Evolutionary conservation across 2,797 vertebrate genomes (phyloP), one percentile per base, ranked within the genome.

Genomic region (Aulostomus chinensis): DNA sequence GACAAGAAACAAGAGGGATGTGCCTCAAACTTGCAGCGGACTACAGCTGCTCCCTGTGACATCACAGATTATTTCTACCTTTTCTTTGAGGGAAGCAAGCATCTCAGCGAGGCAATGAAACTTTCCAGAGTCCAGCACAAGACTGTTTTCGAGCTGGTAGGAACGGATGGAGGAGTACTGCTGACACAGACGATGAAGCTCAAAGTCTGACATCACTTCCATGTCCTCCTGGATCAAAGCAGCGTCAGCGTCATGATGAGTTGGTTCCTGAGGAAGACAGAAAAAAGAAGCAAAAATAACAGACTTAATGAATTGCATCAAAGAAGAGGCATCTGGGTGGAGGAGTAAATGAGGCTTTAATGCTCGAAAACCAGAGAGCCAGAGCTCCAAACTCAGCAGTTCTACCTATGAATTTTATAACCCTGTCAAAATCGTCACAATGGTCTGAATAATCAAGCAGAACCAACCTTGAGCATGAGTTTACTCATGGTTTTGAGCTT

Each of bases 151-250:
- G 63, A 99, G 92, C 50, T 88, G 92, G 85, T 93, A 96, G 14
- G 80, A 84, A 68, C 65, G 63, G 70, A 99, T 80, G 34, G 91
- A 90, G 26, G 82, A 80, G 81, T 96, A 98, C 35, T 95, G 92
- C 79, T 94, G 91, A 76, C 95, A 98, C 56, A 99, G 91, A 43
- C 90, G 83, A 70, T 99, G 93, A 47, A 99, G 89, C 72, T 99
- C 96, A 84, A 98, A 98, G 85, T 99, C 97, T 37, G 96, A 96
- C 96, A 99, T 98, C 48, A 97, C 94, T 51, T 94, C 93, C 97
- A 99, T 99, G 79, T 99, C 97, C 87, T 99, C 95, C 68, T 95
- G 94, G 78, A 99, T 97, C 51, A 98, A 90, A 62, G 88, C 90
- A 16, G 95, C 88, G 18, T 95, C 88, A 7, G 96, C 95, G 57